Percentiles rank a stretch among this genome's conserved stretches.
Conservation (phyloP, 2,797 vertebrate genomes). For the Vultur gryphus region DNA sequence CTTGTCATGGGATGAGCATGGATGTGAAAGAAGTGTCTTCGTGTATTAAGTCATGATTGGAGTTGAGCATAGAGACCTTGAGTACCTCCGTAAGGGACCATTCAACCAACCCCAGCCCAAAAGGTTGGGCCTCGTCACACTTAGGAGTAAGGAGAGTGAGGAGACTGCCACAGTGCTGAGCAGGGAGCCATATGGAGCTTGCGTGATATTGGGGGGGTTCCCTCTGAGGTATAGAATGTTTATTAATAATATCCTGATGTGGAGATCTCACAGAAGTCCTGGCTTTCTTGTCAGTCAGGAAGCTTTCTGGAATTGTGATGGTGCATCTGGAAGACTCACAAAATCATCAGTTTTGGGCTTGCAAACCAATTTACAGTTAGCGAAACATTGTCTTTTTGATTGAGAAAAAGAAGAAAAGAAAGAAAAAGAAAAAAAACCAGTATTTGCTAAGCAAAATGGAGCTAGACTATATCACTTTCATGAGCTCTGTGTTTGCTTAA, state of each 20-base stretch:
- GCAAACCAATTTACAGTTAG: not conserved
- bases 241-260: not conserved
- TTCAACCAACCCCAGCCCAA: not conserved
- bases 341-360: not conserved
- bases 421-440: rapidly evolving
- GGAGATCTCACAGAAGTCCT: not conserved
- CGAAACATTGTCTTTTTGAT: not conserved
- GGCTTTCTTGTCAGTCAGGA: not conserved
- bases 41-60: not conserved
- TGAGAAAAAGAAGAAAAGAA: not conserved
- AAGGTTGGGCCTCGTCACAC: not conserved
- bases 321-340: not conserved
- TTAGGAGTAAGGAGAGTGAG: not conserved
- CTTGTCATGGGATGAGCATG: not conserved
- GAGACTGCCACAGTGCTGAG: not conserved
- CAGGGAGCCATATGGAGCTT: not conserved
- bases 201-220: not conserved
- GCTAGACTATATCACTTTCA: not conserved
- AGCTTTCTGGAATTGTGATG: not conserved
- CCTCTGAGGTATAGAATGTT: not conserved
- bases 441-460: not conserved
- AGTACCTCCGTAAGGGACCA: not conserved
- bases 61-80: not conserved
- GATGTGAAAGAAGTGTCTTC: not conserved
- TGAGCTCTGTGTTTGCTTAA: not conserved